phyloP scores from a whole-genome alignment of 2,888 invertebrate species.

The Monoplex corrugatus region DNA sequence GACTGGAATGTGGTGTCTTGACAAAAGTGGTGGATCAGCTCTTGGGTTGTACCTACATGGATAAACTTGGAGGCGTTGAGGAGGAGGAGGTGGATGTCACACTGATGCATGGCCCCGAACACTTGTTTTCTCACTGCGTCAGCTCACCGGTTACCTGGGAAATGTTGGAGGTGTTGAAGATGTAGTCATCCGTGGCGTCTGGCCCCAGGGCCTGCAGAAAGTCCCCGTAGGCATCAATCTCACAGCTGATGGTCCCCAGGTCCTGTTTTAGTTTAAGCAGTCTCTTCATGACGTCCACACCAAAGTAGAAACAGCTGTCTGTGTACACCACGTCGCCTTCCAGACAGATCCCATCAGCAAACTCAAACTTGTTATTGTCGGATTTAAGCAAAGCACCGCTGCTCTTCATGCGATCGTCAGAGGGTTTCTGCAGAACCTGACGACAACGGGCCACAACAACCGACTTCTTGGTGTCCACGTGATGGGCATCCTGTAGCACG shows the following conservation, averaged over 20 bases:
- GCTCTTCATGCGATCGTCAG: slow-evolving; percentile 77
- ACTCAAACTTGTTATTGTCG: slow-evolving; percentile 54
- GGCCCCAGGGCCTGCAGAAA: slow-evolving; percentile 82
- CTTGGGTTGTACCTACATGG: slow-evolving; percentile 82
- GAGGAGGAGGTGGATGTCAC: slow-evolving; percentile 76
- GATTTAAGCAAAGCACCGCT: slow-evolving; percentile 77
- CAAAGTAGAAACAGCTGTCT: slow-evolving; percentile 83
- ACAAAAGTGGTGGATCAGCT: slow-evolving; percentile 77
- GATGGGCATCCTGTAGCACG: slow-evolving; percentile 75
- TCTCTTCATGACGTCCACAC: slow-evolving; percentile 76
- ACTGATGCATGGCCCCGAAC: slow-evolving; percentile 74
- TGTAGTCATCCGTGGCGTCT: slow-evolving; percentile 74
- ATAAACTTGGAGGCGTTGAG: slow-evolving; percentile 81
- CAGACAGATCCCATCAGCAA: slow-evolving; percentile 64
- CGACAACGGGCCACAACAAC: slow-evolving; percentile 76
- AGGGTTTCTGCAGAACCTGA: slow-evolving; percentile 82
- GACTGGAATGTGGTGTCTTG: slow-evolving; percentile 67
- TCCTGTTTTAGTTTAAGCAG: slow-evolving; percentile 76
- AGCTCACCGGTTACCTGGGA: slow-evolving; percentile 70
- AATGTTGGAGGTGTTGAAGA: slow-evolving; percentile 75
- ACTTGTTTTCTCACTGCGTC: slow-evolving; percentile 70
- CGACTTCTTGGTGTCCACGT: slow-evolving; percentile 61
- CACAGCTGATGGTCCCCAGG: slow-evolving; percentile 78
- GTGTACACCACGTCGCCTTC: slow-evolving; percentile 79
- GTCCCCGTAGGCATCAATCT: slow-evolving; percentile 83